Evolutionary conservation across 2,113 vertebrate genomes (phyloP).

Genomic region (Carettochelys insculpta): DNA sequence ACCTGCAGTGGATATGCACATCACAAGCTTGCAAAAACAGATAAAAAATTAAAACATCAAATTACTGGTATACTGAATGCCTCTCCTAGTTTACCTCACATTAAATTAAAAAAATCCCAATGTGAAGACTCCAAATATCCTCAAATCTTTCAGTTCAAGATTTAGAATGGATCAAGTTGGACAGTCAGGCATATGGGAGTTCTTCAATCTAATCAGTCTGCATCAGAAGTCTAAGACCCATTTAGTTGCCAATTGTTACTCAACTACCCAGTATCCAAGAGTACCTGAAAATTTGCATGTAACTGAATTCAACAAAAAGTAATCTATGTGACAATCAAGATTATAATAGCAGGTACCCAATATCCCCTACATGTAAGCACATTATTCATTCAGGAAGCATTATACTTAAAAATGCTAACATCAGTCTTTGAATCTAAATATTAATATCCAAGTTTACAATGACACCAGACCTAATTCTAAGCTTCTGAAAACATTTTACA

Average conservation of each 20-base stretch:
- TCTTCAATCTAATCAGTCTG: not conserved
- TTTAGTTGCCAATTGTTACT: not conserved
- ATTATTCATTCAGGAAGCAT: not conserved
- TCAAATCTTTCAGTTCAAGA: not conserved
- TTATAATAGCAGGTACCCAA: not conserved
- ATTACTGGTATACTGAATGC: not conserved
- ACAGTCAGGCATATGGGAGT: not conserved
- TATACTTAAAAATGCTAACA: not conserved
- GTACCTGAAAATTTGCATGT: not conserved
- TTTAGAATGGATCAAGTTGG: not conserved
- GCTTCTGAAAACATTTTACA: not conserved
- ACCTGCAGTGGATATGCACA: not conserved
- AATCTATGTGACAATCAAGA: not conserved
- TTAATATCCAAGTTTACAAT: not conserved
- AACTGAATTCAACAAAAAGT: not conserved
- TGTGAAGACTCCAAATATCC: not conserved
- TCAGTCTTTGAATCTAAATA: not conserved
- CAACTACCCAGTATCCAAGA: not conserved
- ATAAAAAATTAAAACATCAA: not conserved
- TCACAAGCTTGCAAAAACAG: not conserved
- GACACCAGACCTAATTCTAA: not conserved
- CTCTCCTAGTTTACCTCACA: not conserved
- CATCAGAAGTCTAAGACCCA: not conserved
- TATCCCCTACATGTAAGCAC: not conserved
- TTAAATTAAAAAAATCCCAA: not conserved